Conservation (phyloP, 2,113 vertebrate genomes). For the Holacanthus passer region DNA sequence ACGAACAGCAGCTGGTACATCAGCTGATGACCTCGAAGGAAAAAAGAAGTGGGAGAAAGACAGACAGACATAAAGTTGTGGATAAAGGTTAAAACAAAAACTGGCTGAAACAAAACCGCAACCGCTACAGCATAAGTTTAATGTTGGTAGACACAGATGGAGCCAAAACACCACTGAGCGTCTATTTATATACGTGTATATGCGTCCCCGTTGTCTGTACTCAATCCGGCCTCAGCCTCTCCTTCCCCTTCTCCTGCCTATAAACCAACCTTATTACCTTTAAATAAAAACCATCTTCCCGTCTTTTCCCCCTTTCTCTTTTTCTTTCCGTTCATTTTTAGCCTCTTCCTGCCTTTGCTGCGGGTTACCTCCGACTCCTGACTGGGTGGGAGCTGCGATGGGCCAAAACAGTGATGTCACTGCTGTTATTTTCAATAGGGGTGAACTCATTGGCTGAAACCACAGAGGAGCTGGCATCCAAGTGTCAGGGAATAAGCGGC, state of each 20-base stretch:
- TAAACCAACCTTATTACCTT: conserved; percentile 68
- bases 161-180: conserved; percentile 17
- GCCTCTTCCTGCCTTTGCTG: conserved; percentile 52
- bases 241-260: conserved; percentile 35
- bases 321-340: conserved; percentile 58
- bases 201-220: conserved; percentile 37
- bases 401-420: conserved; percentile 79
- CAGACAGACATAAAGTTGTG: neutral
- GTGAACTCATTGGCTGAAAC: conserved; percentile 82
- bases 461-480: conserved; percentile 76
- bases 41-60: neutral
- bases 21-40: conserved; percentile 46
- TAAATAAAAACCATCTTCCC: conserved; percentile 61
- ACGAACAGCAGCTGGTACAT: conserved; percentile 71
- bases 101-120: conserved; percentile 17
- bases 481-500: conserved; percentile 72
- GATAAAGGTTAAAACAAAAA: neutral
- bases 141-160: conserved; percentile 7
- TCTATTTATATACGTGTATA: conserved; percentile 42
- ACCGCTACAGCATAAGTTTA: neutral
- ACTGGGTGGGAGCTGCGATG: conserved; percentile 59
- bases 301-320: conserved; percentile 25
- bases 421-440: conserved; percentile 74
- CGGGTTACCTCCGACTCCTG: conserved; percentile 66
- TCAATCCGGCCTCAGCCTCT: conserved; percentile 52